Base-by-base conservation (phyloP, 1,140 invertebrate species). In the Formica exsecta region DNA sequence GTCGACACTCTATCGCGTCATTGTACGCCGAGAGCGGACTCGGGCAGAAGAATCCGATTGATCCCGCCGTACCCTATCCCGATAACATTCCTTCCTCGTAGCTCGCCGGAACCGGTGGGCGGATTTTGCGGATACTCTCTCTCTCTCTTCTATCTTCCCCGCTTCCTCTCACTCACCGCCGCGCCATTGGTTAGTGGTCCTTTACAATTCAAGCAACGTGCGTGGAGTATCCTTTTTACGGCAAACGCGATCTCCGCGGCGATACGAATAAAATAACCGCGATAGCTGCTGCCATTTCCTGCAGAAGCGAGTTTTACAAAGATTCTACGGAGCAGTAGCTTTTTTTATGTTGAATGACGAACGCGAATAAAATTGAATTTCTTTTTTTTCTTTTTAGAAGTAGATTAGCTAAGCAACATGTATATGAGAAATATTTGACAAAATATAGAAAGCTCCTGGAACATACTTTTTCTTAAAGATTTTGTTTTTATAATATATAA, bases 41-140 rank as follows among this genome's bases (percentile, higher is more conserved):
- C 57, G 32, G 22, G 66, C 36, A 65, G 80, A 81, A 90, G 89
- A 87, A 87, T 87, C 68, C 89, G 70, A 88, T 86, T 89, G 86
- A 85, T 86, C 74, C 90, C 73, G 48, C 65, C 41, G 41, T 48
- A 75, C 48, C 62, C 79, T 76, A 59, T 80, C 41, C 51, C 36
- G 68, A 71, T 87, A 51, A 83, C 48, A 74, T 79, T 76, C 44
- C 62, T 73, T 66, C 80, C 68, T 83, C 79, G 66, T 83, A 83
- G 73, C 68, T 83, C 41, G 38, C 29, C 68, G 54, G 68, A 73
- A 81, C 66, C 51, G 38, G 38, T 73, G 66, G 66, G 68, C 68
- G 79, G 68, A 83, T 83, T 83, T 83, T 74, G 66, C 79, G 66
- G 79, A 73, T 81, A 73, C 68, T 74, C 62, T 79, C 61, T 57